Base-by-base conservation (phyloP, 1,140 invertebrate genomes). In the Thaumetopoea pityocampa region DNA sequence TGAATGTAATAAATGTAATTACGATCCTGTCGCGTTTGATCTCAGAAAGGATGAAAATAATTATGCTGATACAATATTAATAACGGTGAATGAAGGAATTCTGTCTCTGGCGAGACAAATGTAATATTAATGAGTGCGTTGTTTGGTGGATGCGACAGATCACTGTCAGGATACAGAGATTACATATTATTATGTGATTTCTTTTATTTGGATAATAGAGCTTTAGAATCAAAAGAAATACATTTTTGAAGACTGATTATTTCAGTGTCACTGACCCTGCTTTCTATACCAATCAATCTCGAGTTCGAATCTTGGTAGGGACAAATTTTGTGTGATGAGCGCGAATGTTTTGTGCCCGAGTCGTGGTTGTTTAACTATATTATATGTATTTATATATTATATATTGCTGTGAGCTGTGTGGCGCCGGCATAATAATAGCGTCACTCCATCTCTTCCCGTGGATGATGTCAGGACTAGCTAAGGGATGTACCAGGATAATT, bases 121-220 rank as follows among this genome's bases (percentile, higher is more conserved):
- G 71, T 67, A 54, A 69, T 71, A 79, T 73, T 79, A 79, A 79
- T 76, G 69, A 76, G 63, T 64, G 51, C 52, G 58, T 63, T 56
- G 51, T 51, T 53, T 51, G 56, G 41, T 50, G 41, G 33, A 52
- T 56, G 26, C 15, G 11, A 43, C 37, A 68, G 62, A 42, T 22
- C 40, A 55, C 11, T 23, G 28, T 20, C 11, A 4, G n/a, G 30
- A 47, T 34, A 15, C 22, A 55, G 60, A 57, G 28, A 47, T 16
- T 28, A 40, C 8, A 17, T 18, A 5, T 10, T 18, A 6, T 28
- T 17, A 5, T 16, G 0, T 8, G 6, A 18, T 5, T 1, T 8
- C 5, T 19, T 2, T 10, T 17, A 32, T 18, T 8, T 20, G n/a
- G 10, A 32, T 32, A 15, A n/a, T n/a, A n/a, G 2, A 0, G 5